Base-by-base conservation (phyloP, 2,888 invertebrate species). In the Leptarthrus brevirostris region DNA sequence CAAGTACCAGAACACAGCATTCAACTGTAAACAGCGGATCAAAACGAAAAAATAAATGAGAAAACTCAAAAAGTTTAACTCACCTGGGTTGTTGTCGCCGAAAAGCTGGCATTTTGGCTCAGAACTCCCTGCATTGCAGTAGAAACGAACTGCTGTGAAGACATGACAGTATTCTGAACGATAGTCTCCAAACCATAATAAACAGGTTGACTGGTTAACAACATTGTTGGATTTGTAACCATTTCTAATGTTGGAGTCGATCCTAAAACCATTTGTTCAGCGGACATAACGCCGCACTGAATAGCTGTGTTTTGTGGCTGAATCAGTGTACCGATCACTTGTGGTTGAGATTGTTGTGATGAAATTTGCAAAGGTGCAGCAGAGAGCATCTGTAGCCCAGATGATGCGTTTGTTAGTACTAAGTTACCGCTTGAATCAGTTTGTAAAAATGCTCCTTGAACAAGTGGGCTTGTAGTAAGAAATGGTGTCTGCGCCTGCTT, bases 111-210 rank as follows among this genome's bases (percentile, higher is more conserved):
- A 80, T 92, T 92, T 79, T 92, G 91, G 72, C 93, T 92, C 30
- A 93, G 86, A 2, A 93, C 91, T 53, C 93, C 93, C 76, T 92
- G 93, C 87, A 93, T 91, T 3, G 93, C 90, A 1, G 92, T 92
- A 2, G 93, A 91, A 14, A 94, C 90, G 81, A 93, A 93, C 81
- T 94, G 94, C 81, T 93, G 93, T 20, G 93, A 93, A n/a, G 93
- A 93, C 93, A 94, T 93, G 0, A 94, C 93, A 3, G 94, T 94
- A 80, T 94, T 94, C 83, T 93, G 93, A 2, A 94, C 94, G 72
- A 94, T 93, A 0, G 94, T 94, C 85, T 94, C 94, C 77, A 94
- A 86, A 0, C 93, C 93, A 79, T 93, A 93, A 80, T 93, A 93
- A 79, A 94, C 90, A 3, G 93, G 93, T 79, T 92, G 92, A 14